Percentiles rank a stretch among this genome's conserved stretches.
These are phyloP conservation scores for Siniperca chuatsi DNA, from an alignment of 2,113 vertebrate genomes.

Conservation along the genomic window DNA sequence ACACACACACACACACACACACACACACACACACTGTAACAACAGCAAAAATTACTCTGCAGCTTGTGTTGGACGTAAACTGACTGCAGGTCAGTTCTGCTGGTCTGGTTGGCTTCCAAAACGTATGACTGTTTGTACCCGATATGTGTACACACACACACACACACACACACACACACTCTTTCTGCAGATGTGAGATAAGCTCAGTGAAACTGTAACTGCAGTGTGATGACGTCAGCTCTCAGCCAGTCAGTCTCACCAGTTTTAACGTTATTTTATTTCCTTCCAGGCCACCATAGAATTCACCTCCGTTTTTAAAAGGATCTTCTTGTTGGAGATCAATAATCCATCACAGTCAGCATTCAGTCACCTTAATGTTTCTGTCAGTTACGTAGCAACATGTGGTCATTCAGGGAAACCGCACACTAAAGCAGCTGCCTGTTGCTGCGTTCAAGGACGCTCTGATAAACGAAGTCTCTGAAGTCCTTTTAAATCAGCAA, in stretches of 20 bases:
- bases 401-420: too few relatives aligned
- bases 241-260: not conserved
- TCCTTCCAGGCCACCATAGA: not conserved
- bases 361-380: too few relatives aligned
- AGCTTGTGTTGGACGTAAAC: slow-evolving; percentile 8
- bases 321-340: not conserved
- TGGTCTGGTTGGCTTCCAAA: slow-evolving; percentile 4
- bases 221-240: not conserved
- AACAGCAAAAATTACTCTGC: not conserved
- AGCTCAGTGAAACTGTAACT: not conserved
- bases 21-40: not conserved
- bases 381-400: too few relatives aligned
- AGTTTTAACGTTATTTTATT: not conserved
- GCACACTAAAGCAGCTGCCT: too few relatives aligned
- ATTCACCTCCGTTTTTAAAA: not conserved
- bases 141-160: not conserved
- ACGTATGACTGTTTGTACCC: not conserved
- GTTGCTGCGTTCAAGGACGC: too few relatives aligned
- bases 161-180: slow-evolving; percentile 21
- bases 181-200: slow-evolving; percentile 15
- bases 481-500: too few relatives aligned
- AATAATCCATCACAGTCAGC: not conserved
- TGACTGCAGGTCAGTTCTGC: slow-evolving; percentile 14
- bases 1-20: not conserved
- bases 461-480: too few relatives aligned